Base-by-base conservation (phyloP, 2,888 invertebrate genomes). In the Dryadula phaetusa region DNA sequence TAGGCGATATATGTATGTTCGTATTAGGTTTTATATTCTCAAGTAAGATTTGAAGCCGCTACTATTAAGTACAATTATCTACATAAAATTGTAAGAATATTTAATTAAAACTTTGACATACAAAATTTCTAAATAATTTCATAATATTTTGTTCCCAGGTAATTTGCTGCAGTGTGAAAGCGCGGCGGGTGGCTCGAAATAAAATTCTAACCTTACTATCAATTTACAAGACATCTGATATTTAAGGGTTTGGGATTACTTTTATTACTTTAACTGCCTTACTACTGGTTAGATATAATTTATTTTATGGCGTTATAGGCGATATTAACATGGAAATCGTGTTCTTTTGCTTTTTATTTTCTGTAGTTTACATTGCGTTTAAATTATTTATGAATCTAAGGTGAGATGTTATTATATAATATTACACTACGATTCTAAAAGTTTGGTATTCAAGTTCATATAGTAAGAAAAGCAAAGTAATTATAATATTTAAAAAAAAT, bases 111-210 rank as follows among this genome's bases (percentile, higher is more conserved):
- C 0, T 28, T 16, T 44, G n/a, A 3, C 28, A 18, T 46, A 18
- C 8, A 12, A n/a, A 18, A 44, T 44, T 14, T 18, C 46, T 14
- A 28, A 28, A 44, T 16, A 18, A 60, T 28, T 32, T 14, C 37
- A 47, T 62, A 37, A 62, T 71, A 63, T 63, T 75, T 74, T 74
- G 72, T 77, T 66, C 66, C 54, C 76, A 77, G 76, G 77, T 77
- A 77, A 76, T 74, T 72, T 67, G 64, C 69, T 69, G 60, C 53
- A 37, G 71, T 62, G 44, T 16, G 28, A 66, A 37, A 44, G 18
- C 34, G 16, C 62, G 54, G 37, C 54, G 54, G 53, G 22, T 66
- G 52, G 28, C 25, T 46, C 37, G 16, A 37, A 56, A 46, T 56
- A 28, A 56, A 61, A 64, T 46, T 47, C 28, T 32, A 18, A 54